phyloP scores from a whole-genome alignment of 1,140 invertebrate genomes.

The Gonioctena quinquepunctata region DNA sequence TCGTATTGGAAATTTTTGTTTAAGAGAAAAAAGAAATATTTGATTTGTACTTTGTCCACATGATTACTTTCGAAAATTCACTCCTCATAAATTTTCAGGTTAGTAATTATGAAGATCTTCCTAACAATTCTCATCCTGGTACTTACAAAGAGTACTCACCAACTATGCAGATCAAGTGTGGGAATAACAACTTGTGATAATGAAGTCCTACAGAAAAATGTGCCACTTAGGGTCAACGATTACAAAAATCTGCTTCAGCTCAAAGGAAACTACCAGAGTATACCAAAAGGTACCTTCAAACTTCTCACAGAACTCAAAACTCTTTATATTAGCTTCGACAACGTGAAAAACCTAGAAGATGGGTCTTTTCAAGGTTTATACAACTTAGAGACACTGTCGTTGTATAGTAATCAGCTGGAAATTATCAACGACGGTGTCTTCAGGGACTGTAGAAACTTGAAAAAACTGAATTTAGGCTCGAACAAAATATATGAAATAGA shows the following conservation, averaged over 20 bases:
- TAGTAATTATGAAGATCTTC: not conserved
- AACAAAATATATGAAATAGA: slow-evolving; percentile 30
- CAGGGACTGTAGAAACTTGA: slow-evolving; percentile 13
- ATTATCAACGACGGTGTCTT: slow-evolving; percentile 18
- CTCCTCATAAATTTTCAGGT: too few relatives aligned
- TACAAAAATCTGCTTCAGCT: slow-evolving; percentile 23
- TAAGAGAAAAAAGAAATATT: too few relatives aligned
- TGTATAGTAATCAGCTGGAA: slow-evolving; percentile 29
- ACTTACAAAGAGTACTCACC: not conserved
- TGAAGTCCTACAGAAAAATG: not conserved
- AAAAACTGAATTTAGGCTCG: slow-evolving; percentile 30
- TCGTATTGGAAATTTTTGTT: too few relatives aligned
- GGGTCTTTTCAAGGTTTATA: slow-evolving; percentile 17
- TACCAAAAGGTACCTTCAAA: slow-evolving; percentile 19
- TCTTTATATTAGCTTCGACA: slow-evolving; percentile 23
- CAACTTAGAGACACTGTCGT: slow-evolving; percentile 24
- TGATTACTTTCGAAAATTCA: too few relatives aligned
- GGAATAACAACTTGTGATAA: slow-evolving; percentile 24
- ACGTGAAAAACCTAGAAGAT: slow-evolving; percentile 26
- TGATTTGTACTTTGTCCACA: too few relatives aligned
- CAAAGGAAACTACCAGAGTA: slow-evolving; percentile 6
- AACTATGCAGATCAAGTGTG: slow-evolving; percentile 18
- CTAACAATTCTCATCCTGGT: not conserved
- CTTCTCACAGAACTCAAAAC: slow-evolving; percentile 16
- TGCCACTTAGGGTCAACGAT: slow-evolving; percentile 14